Conservation (phyloP, 2,888 invertebrate genomes). For the Erebia aethiops region DNA sequence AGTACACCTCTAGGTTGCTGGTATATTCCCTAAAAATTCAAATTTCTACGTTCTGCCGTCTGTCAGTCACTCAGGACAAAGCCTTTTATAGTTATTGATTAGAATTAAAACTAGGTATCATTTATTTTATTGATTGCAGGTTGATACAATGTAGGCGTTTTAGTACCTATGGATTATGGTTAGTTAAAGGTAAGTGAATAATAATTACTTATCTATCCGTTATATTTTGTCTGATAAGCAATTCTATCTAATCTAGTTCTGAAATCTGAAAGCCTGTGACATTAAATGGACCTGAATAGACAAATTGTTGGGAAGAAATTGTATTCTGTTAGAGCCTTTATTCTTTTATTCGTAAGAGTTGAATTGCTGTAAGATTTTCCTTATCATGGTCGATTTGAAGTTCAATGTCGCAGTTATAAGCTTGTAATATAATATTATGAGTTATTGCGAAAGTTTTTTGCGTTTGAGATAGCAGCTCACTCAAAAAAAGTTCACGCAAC, state of each 20-base stretch:
- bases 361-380: neutral
- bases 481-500: neutral
- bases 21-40: no score
- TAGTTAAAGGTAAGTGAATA: no score
- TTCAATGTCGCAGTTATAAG: slow-evolving; percentile 12
- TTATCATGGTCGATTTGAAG: slow-evolving; percentile 12
- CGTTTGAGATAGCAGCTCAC: neutral
- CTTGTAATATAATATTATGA: slow-evolving; percentile 2
- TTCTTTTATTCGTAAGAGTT: neutral
- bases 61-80: no score
- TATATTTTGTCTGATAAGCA: slow-evolving; percentile 10
- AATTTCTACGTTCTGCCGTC: no score
- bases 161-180: no score
- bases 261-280: slow-evolving; percentile 16
- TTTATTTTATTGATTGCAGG: no score
- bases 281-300: slow-evolving; percentile 18
- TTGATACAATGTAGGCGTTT: no score
- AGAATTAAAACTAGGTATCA: no score
- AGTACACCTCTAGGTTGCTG: no score
- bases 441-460: slow-evolving; percentile 5
- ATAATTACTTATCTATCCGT: neutral
- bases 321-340: neutral
- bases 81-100: no score
- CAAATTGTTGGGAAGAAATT: neutral
- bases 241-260: slow-evolving; percentile 26